phyloP scores from a whole-genome alignment of 2,888 invertebrate species.

The Spodoptera littoralis region DNA sequence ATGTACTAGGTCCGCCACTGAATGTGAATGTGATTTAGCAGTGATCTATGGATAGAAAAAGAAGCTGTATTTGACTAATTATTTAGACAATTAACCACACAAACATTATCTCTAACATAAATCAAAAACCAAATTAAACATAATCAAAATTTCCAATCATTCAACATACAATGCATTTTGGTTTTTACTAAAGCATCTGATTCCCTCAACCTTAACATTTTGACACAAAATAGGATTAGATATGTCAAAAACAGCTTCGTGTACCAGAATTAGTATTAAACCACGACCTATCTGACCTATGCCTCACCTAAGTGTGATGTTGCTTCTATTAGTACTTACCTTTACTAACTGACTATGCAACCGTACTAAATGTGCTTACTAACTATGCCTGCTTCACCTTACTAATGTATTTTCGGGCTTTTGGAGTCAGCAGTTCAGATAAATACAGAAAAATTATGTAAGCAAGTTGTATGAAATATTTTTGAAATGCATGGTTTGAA shows the following conservation, averaged over 20 bases:
- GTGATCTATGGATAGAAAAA: constrained; percentile 46
- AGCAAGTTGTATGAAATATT: background rate
- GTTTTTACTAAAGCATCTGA: too few relatives aligned
- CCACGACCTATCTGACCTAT: constrained; percentile 65
- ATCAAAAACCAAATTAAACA: background rate
- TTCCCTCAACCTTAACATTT: too few relatives aligned
- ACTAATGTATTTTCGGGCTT: constrained; percentile 78
- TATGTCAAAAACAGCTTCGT: constrained; percentile 65
- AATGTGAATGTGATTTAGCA: constrained; percentile 61
- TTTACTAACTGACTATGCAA: constrained; percentile 62
- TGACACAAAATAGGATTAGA: background rate
- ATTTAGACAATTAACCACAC: background rate
- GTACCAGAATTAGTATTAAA: constrained; percentile 46
- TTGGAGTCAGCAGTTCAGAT: constrained; percentile 72
- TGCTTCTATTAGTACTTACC: constrained; percentile 64
- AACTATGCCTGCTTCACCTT: constrained; percentile 74
- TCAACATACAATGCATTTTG: too few relatives aligned
- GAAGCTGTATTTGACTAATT: constrained; percentile 57
- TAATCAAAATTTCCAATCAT: background rate
- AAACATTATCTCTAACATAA: background rate
- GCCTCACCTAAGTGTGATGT: constrained; percentile 71
- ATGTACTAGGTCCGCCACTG: constrained; percentile 61
- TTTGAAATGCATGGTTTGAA: constrained; percentile 21
- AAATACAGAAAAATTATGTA: background rate
- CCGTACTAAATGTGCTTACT: constrained; percentile 62